Evolutionary conservation across 1,140 invertebrate genomes (phyloP).

Genomic region (Caenorhabditis remanei): DNA sequence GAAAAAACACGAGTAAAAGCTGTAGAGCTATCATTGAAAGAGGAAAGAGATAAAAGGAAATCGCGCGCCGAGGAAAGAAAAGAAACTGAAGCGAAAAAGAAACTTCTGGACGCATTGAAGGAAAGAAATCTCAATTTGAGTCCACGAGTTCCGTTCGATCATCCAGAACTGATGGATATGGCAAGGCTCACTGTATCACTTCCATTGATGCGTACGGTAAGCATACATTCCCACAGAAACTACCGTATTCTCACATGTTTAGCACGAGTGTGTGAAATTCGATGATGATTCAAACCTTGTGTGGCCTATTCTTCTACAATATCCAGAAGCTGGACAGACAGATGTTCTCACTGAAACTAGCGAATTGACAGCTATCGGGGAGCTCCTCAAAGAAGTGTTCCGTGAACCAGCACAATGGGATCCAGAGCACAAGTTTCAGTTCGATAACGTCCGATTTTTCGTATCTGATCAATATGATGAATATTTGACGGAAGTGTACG

Average conservation of each 20-base stretch:
- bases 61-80: constrained; percentile 14
- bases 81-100: constrained; percentile 57
- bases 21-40: constrained; percentile 50
- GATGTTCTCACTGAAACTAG: constrained; percentile 79
- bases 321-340: constrained; percentile 83
- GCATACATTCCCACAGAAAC: not conserved
- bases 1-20: constrained; percentile 57
- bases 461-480: constrained; percentile 59
- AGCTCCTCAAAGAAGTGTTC: constrained; percentile 69
- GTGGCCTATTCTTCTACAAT: constrained; percentile 85
- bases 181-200: constrained; percentile 41
- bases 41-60: constrained; percentile 41
- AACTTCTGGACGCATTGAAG: constrained; percentile 65
- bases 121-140: constrained; percentile 62
- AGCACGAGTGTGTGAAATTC: constrained; percentile 80
- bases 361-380: constrained; percentile 66
- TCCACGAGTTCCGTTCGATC: constrained; percentile 66
- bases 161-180: constrained; percentile 66
- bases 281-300: constrained; percentile 82
- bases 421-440: constrained; percentile 67
- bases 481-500: constrained; percentile 66
- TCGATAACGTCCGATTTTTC: constrained; percentile 70
- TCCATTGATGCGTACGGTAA: constrained; percentile 40
- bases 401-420: constrained; percentile 71
- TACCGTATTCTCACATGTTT: not conserved